Evolutionary conservation across 2,797 vertebrate genomes (phyloP).

Genomic region (Miichthys miiuy): DNA sequence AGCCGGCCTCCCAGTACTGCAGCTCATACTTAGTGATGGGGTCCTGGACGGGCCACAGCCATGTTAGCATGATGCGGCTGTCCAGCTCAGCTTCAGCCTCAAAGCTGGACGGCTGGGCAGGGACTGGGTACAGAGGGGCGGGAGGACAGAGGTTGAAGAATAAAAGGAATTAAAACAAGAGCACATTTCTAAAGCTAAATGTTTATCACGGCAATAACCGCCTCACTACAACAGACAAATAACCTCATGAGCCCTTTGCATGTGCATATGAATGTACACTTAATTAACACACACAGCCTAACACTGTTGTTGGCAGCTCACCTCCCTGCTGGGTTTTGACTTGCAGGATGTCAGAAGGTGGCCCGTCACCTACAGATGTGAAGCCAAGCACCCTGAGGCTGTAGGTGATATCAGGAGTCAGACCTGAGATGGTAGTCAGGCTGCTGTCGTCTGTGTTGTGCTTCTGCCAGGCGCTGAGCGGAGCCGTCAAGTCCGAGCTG

Average conservation of each 20-base stretch:
- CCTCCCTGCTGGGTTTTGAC: conserved; percentile 97
- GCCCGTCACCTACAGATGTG: conserved; percentile 94
- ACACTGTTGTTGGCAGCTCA: conserved; percentile 72
- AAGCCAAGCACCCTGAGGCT: conserved; percentile 95
- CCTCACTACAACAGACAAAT: neutral
- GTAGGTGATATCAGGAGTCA: conserved; percentile 94
- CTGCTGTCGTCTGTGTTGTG: conserved; percentile 95
- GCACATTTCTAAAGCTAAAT: conserved; percentile 4
- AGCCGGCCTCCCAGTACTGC: conserved; percentile 90
- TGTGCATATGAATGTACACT: neutral
- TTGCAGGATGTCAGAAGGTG: conserved; percentile 93
- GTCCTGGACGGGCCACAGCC: conserved; percentile 93
- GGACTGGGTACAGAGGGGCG: conserved; percentile 80
- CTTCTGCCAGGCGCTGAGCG: conserved; percentile 93
- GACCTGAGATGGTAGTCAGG: conserved; percentile 93
- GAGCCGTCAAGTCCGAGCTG: conserved; percentile 87
- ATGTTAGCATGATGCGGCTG: conserved; percentile 90
- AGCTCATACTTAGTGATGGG: conserved; percentile 93
- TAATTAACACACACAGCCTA: conserved; percentile 5
- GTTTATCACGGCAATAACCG: conserved; percentile 16
- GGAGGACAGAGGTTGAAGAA: conserved; percentile 20
- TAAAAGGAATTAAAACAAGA: conserved; percentile 6
- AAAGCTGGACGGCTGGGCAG: conserved; percentile 94
- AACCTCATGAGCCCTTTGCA: neutral
- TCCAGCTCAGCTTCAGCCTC: conserved; percentile 94